Percentiles rank a stretch among this genome's conserved stretches.
These are phyloP conservation scores for Uloborus diversus DNA, from an alignment of 1,140 invertebrate species.

Conservation along the genomic window DNA sequence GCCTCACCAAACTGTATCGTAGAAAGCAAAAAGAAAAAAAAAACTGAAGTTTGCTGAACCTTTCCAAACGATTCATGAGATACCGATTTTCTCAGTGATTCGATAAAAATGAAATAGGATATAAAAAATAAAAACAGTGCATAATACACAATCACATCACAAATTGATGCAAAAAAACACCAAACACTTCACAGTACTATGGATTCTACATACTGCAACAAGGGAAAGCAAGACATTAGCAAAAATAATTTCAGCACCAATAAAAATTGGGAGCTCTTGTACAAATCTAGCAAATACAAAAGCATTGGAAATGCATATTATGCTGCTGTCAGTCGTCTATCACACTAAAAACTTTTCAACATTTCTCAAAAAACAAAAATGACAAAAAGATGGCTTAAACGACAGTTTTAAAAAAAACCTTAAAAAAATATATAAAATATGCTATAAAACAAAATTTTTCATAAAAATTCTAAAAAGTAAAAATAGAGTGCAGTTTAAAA, in stretches of 20 bases:
- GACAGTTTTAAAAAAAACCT: no score
- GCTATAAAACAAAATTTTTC: no score
- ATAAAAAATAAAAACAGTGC: constrained; percentile 43
- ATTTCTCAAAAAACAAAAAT: not conserved
- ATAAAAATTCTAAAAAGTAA: no score
- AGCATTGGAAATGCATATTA: constrained; percentile 27
- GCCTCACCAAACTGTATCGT: not conserved
- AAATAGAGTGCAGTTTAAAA: no score
- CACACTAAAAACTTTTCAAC: no score
- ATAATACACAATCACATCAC: constrained; percentile 48
- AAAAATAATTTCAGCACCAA: constrained; percentile 50
- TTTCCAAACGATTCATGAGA: no score
- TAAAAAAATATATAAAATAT: no score
- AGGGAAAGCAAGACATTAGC: constrained; percentile 52
- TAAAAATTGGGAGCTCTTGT: constrained; percentile 24
- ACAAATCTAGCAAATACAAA: constrained; percentile 44
- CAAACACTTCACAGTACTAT: constrained; percentile 51
- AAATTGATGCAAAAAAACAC: constrained; percentile 53
- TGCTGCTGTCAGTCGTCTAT: not conserved
- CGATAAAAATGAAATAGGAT: constrained; percentile 31
- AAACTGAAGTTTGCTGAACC: constrained; percentile 53
- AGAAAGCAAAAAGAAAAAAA: not conserved
- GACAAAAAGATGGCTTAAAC: no score
- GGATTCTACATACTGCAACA: constrained; percentile 41
- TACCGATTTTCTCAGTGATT: no score